Base-by-base conservation (phyloP, 2,797 vertebrate species). In the Hyperoplus immaculatus region DNA sequence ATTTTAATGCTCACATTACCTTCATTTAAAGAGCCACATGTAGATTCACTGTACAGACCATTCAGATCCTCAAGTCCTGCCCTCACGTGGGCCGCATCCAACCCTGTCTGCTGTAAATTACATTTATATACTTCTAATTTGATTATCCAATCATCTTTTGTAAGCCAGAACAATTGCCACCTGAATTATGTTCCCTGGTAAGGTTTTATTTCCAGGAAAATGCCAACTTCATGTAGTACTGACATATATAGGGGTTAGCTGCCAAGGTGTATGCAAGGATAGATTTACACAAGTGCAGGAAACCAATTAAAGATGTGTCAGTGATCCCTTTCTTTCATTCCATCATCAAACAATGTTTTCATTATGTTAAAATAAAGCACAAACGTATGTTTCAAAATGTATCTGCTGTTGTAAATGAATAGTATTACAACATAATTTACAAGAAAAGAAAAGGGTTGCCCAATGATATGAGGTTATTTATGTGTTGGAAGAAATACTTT, bases 131-230 rank as follows among this genome's bases (percentile, higher is more conserved):
- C 16, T 61, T 55, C 75, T 75, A 56, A 84, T 81, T 84, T 84
- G 21, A 77, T 88, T 81, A 81, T 84, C 66, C 63, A 83, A 72
- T 83, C 76, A 73, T 62, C 42, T 50, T 75, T 57, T 62, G 18
- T 74, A 38, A 21, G 45, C 36, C 47, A 50, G n/a, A 14, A 38
- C 78, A 82, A 82, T 85, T 78, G 77, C 61, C 54, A 72, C 46
- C 58, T 64, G 72, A 77, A 82, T 83, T 87, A 87, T 55, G 41
- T 72, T 87, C 16, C 64, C 54, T 45, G 43, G 66, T 55, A 75
- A 67, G 36, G 6, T 64, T 50, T 45, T 8, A 29, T 72, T 75
- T 72, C 60, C 15, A n/a, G 39, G 18, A 76, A 71, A 29, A 47
- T 61, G n/a, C 69, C 42, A 75, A 38, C 55, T 54, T 62, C 38